Evolutionary conservation across 2,113 vertebrate species (phyloP).

Genomic region (Haemorhous mexicanus): DNA sequence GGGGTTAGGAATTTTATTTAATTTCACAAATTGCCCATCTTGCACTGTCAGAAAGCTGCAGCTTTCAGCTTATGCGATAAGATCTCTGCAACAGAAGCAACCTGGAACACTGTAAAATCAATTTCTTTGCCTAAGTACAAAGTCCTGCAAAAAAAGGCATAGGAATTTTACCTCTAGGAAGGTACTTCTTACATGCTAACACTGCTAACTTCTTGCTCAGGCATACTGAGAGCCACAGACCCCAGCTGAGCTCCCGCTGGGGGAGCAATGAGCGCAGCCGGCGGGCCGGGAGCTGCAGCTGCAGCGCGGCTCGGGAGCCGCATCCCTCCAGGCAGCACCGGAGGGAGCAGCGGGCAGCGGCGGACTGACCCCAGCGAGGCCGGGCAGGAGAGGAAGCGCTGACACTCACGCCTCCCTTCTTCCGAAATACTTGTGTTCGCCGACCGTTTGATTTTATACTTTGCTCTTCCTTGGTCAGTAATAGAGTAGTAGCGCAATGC

Average conservation of each 20-base stretch:
- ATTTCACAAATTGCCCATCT: background rate
- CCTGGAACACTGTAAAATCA: background rate
- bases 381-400: background rate
- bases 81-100: background rate
- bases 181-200: background rate
- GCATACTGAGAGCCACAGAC: background rate
- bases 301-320: background rate
- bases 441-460: background rate
- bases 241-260: fast-evolving
- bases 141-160: background rate
- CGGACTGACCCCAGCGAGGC: fast-evolving
- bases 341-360: background rate
- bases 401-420: background rate
- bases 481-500: background rate
- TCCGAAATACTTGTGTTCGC: background rate
- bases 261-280: fast-evolving
- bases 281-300: fast-evolving
- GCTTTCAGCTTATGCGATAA: background rate
- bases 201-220: background rate
- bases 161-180: background rate
- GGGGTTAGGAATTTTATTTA: background rate
- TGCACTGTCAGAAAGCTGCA: background rate
- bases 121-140: background rate
- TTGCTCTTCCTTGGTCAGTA: background rate
- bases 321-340: fast-evolving